phyloP scores from a whole-genome alignment of 1,140 invertebrate species.

The Ceratitis capitata region DNA sequence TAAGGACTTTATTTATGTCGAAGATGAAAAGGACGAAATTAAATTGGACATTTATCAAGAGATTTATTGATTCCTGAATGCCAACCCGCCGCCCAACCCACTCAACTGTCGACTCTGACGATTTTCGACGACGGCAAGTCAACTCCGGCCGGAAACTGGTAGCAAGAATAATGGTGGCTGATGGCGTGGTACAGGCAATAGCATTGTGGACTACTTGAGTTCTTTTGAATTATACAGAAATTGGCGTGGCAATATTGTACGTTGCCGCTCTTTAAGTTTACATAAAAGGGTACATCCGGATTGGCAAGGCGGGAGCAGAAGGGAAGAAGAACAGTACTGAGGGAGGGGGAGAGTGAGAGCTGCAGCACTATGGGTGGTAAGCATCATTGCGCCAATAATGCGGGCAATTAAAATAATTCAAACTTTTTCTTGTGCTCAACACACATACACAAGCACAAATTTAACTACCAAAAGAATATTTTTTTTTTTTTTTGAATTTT shows the following conservation, averaged over 20 bases:
- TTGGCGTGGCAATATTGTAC: neutral
- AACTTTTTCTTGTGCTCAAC: neutral
- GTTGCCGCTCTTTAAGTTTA: neutral
- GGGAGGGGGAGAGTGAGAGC: neutral
- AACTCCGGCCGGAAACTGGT: neutral
- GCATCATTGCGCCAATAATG: conserved; percentile 29
- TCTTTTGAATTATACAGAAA: neutral
- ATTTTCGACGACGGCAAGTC: neutral
- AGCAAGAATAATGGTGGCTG: neutral
- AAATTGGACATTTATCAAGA: conserved; percentile 65
- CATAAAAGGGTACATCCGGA: neutral
- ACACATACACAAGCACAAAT: neutral
- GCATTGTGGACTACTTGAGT: neutral
- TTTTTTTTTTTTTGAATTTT: neutral
- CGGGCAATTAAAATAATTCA: conserved; percentile 29
- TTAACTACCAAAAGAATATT: neutral
- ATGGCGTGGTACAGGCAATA: neutral
- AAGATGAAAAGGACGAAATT: conserved; percentile 61
- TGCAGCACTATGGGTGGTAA: neutral
- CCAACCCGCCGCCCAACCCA: neutral
- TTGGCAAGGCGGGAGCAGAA: neutral
- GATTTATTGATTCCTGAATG: conserved; percentile 48
- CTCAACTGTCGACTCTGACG: no score
- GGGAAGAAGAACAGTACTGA: neutral
- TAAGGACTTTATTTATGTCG: conserved; percentile 32